phyloP scores from a whole-genome alignment of 2,113 vertebrate species.

The Loxodonta africana region DNA sequence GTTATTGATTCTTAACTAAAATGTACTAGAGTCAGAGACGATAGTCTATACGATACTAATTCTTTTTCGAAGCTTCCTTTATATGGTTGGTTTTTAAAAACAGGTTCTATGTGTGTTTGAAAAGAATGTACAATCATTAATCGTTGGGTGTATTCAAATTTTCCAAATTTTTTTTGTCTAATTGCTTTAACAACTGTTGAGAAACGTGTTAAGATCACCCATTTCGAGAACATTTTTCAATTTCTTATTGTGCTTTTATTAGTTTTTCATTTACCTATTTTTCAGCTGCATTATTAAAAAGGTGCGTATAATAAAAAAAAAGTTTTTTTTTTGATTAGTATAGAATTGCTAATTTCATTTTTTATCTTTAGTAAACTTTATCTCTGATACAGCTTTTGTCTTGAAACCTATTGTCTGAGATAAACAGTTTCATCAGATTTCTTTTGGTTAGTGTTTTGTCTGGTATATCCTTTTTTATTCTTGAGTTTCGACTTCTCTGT shows the following conservation, averaged over 20 bases:
- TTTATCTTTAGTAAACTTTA: neutral
- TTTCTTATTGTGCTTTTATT: neutral
- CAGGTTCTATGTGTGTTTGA: neutral
- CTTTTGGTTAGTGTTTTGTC: neutral
- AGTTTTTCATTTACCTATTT: slow-evolving; percentile 26
- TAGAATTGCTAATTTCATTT: neutral
- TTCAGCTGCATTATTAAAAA: neutral
- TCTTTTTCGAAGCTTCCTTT: neutral
- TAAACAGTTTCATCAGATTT: slow-evolving; percentile 22
- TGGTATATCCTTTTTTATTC: neutral
- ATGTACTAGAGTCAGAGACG: neutral
- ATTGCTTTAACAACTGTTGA: neutral
- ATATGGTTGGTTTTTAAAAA: neutral
- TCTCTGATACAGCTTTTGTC: neutral
- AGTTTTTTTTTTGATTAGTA: neutral
- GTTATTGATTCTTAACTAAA: neutral
- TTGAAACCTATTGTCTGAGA: slow-evolving; percentile 36
- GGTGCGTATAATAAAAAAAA: too few species aligned
- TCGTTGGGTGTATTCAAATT: neutral
- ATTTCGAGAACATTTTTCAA: neutral
- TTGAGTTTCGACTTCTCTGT: neutral
- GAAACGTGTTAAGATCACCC: neutral
- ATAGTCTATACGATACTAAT: neutral
- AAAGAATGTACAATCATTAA: neutral
- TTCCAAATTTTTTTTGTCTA: neutral